Conservation (phyloP, 2,113 vertebrate species). For the Gila orcuttii region DNA sequence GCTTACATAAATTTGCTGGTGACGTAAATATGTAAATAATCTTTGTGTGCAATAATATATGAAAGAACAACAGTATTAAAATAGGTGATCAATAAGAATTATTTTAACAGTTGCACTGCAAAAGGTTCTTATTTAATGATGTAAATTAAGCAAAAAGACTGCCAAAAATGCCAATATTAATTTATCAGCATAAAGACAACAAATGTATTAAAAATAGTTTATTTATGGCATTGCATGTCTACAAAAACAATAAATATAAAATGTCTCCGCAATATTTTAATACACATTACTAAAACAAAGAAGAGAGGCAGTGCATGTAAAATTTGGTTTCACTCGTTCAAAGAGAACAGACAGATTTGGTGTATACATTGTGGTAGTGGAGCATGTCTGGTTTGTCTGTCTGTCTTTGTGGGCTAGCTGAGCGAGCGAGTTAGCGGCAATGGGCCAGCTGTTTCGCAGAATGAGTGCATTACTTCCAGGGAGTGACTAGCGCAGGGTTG, state of each 20-base stretch:
- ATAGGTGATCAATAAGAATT: background rate
- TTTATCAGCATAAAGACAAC: background rate
- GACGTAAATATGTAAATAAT: constrained; percentile 17
- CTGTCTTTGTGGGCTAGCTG: constrained; percentile 45
- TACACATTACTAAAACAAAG: background rate
- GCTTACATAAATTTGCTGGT: constrained; percentile 15
- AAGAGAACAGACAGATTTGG: background rate
- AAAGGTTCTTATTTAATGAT: background rate
- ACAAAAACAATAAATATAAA: background rate
- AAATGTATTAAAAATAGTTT: background rate
- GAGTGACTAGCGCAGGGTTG: constrained; percentile 69
- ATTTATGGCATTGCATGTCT: background rate
- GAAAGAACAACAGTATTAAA: background rate
- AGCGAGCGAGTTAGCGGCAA: constrained; percentile 68
- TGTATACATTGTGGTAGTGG: constrained; percentile 15
- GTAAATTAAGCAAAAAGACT: background rate
- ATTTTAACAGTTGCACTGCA: background rate
- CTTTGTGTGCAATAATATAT: background rate
- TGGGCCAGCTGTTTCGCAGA: constrained; percentile 77
- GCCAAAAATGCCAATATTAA: background rate
- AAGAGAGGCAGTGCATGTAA: background rate
- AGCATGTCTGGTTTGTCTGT: constrained; percentile 20
- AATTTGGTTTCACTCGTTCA: background rate
- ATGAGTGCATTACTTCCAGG: constrained; percentile 77
- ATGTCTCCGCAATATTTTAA: background rate